Evolutionary conservation across 23 tunicate genomes (phyloP).

Genomic region (Diplosoma virens): DNA sequence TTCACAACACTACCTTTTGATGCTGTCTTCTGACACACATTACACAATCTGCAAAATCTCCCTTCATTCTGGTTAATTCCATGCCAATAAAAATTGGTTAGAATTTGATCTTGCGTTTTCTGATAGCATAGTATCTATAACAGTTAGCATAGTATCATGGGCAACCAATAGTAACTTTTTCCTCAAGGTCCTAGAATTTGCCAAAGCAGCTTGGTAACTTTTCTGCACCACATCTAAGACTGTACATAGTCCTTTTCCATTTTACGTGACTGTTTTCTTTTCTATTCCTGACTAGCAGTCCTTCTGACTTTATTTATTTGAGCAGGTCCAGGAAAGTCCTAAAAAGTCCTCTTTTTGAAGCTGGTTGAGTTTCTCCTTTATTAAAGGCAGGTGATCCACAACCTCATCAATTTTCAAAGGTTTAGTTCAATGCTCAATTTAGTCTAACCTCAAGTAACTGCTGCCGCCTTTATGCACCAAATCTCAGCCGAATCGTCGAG

Average conservation of each 20-base stretch:
- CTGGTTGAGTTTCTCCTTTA: background rate
- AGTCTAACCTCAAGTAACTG: background rate
- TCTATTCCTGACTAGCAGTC: background rate
- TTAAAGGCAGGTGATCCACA: background rate
- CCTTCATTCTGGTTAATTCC: conserved; percentile 2
- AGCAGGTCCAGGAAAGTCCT: background rate
- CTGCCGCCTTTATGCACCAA: background rate
- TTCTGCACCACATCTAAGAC: conserved; percentile 5
- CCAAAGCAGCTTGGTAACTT: no score
- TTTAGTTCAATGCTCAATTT: background rate
- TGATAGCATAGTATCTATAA: no score
- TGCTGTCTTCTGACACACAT: conserved; percentile 23
- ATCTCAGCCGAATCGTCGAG: background rate
- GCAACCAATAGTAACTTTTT: conserved; percentile 15
- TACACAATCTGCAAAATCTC: conserved; percentile 19
- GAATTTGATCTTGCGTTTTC: conserved; percentile 28
- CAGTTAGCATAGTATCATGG: conserved; percentile 24
- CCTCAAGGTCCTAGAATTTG: no score
- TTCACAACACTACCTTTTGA: background rate
- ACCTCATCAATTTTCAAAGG: background rate
- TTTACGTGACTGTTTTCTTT: background rate
- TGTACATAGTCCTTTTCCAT: background rate
- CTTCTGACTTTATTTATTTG: background rate
- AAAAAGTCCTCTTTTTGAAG: background rate
- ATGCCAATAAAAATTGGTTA: conserved; percentile 23